phyloP scores from a whole-genome alignment of 2,113 vertebrate species.

The Variabilichromis moorii region DNA sequence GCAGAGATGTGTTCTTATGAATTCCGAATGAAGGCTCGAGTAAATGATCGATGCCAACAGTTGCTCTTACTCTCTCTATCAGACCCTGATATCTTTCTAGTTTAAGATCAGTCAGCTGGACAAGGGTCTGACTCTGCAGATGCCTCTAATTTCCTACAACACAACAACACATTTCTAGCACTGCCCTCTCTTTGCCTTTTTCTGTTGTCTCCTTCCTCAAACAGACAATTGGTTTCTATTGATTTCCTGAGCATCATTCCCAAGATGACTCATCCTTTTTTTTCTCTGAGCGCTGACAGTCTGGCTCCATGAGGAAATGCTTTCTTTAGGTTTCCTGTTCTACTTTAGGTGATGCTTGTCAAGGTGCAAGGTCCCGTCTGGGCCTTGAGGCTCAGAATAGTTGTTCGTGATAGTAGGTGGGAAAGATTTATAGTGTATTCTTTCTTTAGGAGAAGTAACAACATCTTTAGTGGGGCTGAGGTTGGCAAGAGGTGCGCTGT shows the following conservation, averaged over 20 bases:
- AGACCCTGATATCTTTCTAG: neutral
- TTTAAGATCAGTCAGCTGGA: slow-evolving; percentile 24
- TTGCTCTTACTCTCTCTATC: neutral
- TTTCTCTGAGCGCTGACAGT: neutral
- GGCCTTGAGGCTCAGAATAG: neutral
- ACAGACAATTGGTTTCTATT: slow-evolving; percentile 44
- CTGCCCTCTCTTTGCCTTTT: neutral
- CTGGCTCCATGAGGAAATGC: slow-evolving; percentile 1
- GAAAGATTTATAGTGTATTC: slow-evolving; percentile 37
- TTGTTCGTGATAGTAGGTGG: slow-evolving; percentile 15
- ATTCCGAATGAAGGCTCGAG: neutral
- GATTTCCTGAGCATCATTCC: slow-evolving; percentile 39
- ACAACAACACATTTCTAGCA: neutral
- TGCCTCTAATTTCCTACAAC: slow-evolving; percentile 20
- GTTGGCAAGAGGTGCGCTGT: slow-evolving; percentile 68
- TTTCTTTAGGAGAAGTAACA: slow-evolving; percentile 45
- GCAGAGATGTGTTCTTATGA: neutral
- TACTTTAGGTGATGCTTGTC: slow-evolving; percentile 8
- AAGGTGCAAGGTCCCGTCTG: slow-evolving; percentile 30
- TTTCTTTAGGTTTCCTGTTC: slow-evolving; percentile 9
- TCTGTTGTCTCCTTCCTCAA: slow-evolving; percentile 27
- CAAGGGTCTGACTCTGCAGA: slow-evolving; percentile 5
- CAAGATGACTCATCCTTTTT: slow-evolving; percentile 46
- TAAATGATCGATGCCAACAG: neutral
- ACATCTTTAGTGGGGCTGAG: slow-evolving; percentile 46